Conservation (phyloP, 2,888 invertebrate species). For the Apomyelois bistriatella region DNA sequence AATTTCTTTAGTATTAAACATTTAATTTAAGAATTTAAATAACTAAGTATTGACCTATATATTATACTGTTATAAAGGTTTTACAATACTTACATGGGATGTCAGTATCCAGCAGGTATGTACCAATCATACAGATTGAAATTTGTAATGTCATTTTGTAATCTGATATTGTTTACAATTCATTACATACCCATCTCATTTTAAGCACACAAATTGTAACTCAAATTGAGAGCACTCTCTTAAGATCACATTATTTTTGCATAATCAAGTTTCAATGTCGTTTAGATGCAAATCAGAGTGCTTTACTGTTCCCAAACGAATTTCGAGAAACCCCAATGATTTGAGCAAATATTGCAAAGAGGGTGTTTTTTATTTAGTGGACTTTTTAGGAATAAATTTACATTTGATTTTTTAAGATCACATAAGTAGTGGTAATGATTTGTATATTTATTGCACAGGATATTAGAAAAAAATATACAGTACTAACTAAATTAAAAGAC, state of each 20-base stretch:
- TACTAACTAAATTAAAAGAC: too few relatives aligned
- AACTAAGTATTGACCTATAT: too few relatives aligned
- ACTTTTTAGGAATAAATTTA: not conserved
- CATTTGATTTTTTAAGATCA: not conserved
- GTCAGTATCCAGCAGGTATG: too few relatives aligned
- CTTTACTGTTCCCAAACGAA: slow-evolving; percentile 31
- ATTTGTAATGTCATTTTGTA: too few relatives aligned
- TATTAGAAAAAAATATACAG: too few relatives aligned
- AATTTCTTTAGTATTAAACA: too few relatives aligned
- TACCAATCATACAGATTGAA: too few relatives aligned
- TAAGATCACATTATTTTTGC: slow-evolving; percentile 51
- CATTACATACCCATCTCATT: slow-evolving; percentile 37
- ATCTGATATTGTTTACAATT: slow-evolving; percentile 24
- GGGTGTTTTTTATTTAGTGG: not conserved
- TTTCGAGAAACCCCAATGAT: slow-evolving; percentile 7
- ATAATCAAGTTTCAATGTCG: slow-evolving; percentile 60
- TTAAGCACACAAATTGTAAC: slow-evolving; percentile 37
- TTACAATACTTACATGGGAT: too few relatives aligned
- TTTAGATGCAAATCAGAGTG: slow-evolving; percentile 61
- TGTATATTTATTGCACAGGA: too few relatives aligned
- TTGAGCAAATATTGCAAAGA: not conserved
- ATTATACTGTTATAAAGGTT: too few relatives aligned
- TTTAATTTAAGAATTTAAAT: too few relatives aligned
- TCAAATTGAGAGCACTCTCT: slow-evolving; percentile 55
- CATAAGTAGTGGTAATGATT: too few relatives aligned